Evolutionary conservation across 2,888 invertebrate species (phyloP), one percentile per base, ranked within the genome.

Genomic region (Uropetala carovei): DNA sequence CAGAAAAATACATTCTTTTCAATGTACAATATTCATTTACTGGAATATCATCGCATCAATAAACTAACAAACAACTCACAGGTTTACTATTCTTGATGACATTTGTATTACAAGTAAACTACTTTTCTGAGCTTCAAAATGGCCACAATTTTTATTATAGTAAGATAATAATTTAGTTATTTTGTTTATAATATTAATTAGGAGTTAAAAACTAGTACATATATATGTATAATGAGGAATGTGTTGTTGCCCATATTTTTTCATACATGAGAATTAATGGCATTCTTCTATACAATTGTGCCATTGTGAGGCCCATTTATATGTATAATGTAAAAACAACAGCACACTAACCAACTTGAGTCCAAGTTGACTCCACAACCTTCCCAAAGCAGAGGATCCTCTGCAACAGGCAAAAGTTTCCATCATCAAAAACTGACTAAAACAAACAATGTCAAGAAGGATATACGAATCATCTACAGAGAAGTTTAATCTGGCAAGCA

Each of bases 351-450:
- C 89, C 89, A 89, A 89, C 64, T 89, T 89, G 89, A 89, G 86
- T 89, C 86, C 86, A 60, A 89, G 89, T 64, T 89, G 58, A 89
- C 89, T 89, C 89, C 89, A 89, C 64, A 89, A 89, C 89, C 89
- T 89, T 89, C 89, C 89, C 60, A 89, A 89, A 89, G 89, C 89
- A 89, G 89, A 89, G 89, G 89, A 60, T 89, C 89, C 89, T 89
- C 89, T 89, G 89, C 89, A 89, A 89, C 64, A 89, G 60, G 89
- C 59, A 89, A 89, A 64, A 89, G 89, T 59, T 89, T 22, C 43
- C 18, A 89, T 59, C 75, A 75, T 75, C n/a, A 75, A 75, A 22
- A 75, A 75, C n/a, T 75, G 10, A 22, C 22, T 22, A 9, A 22
- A 22, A 7, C 10, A 75, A 11, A 75, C 22, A 11, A n/a, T 68